These are phyloP conservation scores for Temnothorax nylanderi DNA, from an alignment of 1,140 invertebrate species.

Conservation along the genomic window DNA sequence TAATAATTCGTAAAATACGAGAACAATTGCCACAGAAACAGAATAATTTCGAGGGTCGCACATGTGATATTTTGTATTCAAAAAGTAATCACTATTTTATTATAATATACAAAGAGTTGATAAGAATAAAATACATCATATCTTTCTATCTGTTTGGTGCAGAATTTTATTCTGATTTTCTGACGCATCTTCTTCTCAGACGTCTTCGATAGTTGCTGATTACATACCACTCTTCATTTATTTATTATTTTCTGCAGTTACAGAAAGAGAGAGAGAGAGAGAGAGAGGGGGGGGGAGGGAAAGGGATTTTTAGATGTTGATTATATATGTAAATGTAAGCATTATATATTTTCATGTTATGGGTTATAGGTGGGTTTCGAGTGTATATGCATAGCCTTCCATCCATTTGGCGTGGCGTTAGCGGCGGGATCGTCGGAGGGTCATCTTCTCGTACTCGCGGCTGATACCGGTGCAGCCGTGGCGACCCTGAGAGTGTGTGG, in stretches of 20 bases:
- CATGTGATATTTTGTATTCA: not conserved
- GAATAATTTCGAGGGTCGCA: no score
- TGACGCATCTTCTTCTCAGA: no score
- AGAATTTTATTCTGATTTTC: no score
- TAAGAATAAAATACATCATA: not conserved
- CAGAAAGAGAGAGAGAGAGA: no score
- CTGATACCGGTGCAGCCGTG: conserved; percentile 92
- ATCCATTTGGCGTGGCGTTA: conserved; percentile 94
- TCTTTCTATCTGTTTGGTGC: no score
- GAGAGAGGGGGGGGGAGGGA: not conserved
- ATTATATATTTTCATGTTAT: not conserved
- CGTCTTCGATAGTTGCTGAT: no score
- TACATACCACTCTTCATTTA: no score
- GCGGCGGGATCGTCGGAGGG: conserved; percentile 96
- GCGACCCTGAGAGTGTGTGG: conserved; percentile 94
- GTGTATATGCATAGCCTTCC: conserved; percentile 93
- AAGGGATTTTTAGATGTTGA: not conserved
- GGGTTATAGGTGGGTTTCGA: conserved; percentile 90
- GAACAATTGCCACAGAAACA: no score
- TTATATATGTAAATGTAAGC: not conserved
- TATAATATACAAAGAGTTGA: not conserved
- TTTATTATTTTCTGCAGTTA: no score
- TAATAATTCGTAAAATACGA: no score
- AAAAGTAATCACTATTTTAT: not conserved
- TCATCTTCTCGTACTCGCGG: conserved; percentile 93